These are phyloP conservation scores for Anniella stebbinsi DNA, from an alignment of 2,797 vertebrate genomes.

Conservation along the genomic window DNA sequence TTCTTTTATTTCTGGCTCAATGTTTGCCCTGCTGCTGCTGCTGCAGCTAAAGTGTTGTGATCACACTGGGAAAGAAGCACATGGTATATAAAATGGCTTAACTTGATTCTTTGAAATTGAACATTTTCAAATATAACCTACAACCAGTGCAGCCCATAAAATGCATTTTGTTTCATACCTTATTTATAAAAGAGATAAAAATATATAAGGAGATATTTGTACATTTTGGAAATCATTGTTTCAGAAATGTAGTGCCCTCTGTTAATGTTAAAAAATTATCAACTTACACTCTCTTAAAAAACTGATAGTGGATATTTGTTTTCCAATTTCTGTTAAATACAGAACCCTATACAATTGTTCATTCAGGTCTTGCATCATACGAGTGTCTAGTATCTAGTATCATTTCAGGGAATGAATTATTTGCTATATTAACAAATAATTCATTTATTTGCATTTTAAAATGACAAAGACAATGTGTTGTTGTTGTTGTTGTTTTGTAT, in stretches of 20 bases:
- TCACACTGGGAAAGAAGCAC: background rate
- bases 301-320: no score
- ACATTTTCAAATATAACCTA: background rate
- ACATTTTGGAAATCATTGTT: background rate
- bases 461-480: background rate
- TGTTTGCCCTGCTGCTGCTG: background rate
- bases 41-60: conserved; percentile 11
- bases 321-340: background rate
- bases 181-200: background rate
- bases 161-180: background rate
- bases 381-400: background rate
- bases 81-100: background rate
- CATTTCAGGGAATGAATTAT: background rate
- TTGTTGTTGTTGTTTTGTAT: no score
- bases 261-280: background rate
- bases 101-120: background rate
- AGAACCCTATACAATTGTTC: background rate
- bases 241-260: background rate
- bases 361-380: background rate
- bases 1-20: conserved; percentile 19
- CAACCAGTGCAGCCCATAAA: background rate
- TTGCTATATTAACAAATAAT: background rate
- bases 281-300: background rate
- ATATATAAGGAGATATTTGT: background rate
- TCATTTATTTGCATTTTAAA: background rate